phyloP scores from a whole-genome alignment of 2,797 vertebrate species.

The Chiroxiphia lanceolata region DNA sequence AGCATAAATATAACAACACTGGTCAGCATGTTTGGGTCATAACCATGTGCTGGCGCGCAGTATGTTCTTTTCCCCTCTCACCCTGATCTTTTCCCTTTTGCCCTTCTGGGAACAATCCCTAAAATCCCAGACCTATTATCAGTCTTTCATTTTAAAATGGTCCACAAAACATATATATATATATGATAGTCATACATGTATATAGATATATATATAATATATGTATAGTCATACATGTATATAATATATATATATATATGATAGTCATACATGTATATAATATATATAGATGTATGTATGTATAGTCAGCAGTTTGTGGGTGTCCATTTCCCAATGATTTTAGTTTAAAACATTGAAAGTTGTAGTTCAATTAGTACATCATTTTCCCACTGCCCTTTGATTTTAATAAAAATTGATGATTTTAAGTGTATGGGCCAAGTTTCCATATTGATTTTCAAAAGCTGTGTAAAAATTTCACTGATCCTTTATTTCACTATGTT shows the following conservation, averaged over 20 bases:
- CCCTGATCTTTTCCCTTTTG: not conserved
- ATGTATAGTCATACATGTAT: not conserved
- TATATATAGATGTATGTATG: no score
- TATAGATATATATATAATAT: no score
- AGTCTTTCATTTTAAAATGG: not conserved
- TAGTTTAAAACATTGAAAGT: not conserved
- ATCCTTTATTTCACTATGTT: not conserved
- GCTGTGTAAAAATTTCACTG: not conserved
- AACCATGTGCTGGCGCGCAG: not conserved
- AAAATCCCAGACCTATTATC: not conserved
- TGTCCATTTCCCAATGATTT: not conserved
- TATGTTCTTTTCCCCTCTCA: not conserved
- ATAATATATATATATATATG: no score
- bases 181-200: no score
- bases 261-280: no score
- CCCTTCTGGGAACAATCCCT: not conserved
- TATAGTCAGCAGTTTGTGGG: not conserved
- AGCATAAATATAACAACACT: not conserved
- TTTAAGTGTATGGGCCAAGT: not conserved
- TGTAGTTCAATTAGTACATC: not conserved
- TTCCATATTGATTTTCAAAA: not conserved
- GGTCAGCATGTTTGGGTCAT: not conserved
- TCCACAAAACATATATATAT: not conserved
- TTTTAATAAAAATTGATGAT: not conserved
- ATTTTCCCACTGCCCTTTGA: not conserved